phyloP scores from a whole-genome alignment of 2,113 vertebrate species.

The Turnix velox region DNA sequence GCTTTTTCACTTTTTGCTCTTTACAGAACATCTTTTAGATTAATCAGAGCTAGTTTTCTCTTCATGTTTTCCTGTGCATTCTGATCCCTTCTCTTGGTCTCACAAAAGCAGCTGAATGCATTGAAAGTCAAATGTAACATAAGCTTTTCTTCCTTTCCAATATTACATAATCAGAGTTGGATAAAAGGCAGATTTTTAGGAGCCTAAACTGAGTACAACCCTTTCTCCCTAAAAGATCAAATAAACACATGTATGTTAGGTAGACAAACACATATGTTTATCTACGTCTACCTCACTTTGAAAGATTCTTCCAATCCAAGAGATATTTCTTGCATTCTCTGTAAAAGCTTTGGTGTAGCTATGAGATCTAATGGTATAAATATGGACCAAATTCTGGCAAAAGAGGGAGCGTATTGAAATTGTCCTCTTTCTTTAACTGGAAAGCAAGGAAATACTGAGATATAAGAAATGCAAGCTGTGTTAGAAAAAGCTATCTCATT shows the following conservation, averaged over 20 bases:
- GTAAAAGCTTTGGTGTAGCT: not conserved
- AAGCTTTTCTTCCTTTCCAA: not conserved
- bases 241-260: not conserved
- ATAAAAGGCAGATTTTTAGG: not conserved
- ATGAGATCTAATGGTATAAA: not conserved
- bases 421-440: not conserved
- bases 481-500: not conserved
- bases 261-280: not conserved
- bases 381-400: not conserved
- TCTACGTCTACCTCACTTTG: too few relatives aligned
- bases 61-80: not conserved
- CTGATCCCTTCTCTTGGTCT: not conserved
- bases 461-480: not conserved
- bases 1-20: not conserved
- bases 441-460: not conserved
- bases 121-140: not conserved
- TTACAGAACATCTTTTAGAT: slow-evolving; percentile 2
- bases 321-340: not conserved
- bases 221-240: not conserved
- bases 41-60: not conserved
- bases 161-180: not conserved
- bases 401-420: not conserved
- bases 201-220: not conserved
- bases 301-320: not conserved
- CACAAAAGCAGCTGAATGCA: not conserved